Conservation (phyloP, 2,113 vertebrate species). For the Melanotaenia duboulayi region DNA sequence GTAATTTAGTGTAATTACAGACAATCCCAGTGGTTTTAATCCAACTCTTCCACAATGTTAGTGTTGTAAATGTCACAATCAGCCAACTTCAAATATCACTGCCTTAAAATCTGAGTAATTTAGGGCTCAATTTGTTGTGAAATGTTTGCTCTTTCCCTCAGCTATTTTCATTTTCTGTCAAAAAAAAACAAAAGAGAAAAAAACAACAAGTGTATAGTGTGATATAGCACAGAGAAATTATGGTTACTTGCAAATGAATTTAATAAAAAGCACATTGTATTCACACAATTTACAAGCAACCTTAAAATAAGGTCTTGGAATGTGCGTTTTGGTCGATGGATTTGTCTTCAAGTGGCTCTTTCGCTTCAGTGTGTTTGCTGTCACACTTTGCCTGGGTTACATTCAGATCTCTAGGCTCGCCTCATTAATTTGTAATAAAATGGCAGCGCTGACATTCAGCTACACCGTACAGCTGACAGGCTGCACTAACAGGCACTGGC, state of each 20-base stretch:
- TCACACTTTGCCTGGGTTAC: slow-evolving; percentile 57
- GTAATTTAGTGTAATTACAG: slow-evolving; percentile 14
- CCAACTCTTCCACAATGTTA: not conserved
- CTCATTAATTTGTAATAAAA: slow-evolving; percentile 79
- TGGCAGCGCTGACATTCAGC: slow-evolving; percentile 68
- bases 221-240: not conserved
- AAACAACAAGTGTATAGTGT: slow-evolving; percentile 13
- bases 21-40: not conserved
- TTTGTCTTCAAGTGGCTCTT: slow-evolving; percentile 14
- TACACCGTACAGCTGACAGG: slow-evolving; percentile 69
- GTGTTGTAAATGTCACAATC: slow-evolving; percentile 17
- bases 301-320: not conserved
- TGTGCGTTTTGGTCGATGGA: slow-evolving; percentile 19
- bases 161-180: slow-evolving; percentile 22
- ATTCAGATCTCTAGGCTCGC: slow-evolving; percentile 47
- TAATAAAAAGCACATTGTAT: slow-evolving; percentile 7
- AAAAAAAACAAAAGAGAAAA: slow-evolving; percentile 1
- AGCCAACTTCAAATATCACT: slow-evolving; percentile 21
- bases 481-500: slow-evolving; percentile 74
- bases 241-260: slow-evolving; percentile 1
- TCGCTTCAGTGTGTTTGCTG: slow-evolving; percentile 41
- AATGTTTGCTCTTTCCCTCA: slow-evolving; percentile 1
- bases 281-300: not conserved
- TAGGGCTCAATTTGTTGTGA: slow-evolving; percentile 16
- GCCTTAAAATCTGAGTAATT: slow-evolving; percentile 20